Evolutionary conservation across 2,113 vertebrate genomes (phyloP).

Genomic region (Spilogale gracilis): DNA sequence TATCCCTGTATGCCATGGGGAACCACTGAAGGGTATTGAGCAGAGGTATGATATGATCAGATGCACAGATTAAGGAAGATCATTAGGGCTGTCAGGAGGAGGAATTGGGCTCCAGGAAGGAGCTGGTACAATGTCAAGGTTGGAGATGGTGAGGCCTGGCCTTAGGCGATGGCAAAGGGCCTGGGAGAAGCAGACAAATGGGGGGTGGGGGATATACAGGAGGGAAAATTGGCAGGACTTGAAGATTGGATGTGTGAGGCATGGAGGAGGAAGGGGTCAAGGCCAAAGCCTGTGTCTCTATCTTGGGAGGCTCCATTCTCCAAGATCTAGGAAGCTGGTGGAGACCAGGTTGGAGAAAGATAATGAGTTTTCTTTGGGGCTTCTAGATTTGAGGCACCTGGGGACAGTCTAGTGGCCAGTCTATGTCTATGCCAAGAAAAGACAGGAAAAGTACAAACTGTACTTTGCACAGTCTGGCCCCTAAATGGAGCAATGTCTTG

Average conservation of each 20-base stretch:
- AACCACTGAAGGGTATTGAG: background rate
- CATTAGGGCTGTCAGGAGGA: background rate
- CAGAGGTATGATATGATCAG: background rate
- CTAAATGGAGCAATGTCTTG: background rate
- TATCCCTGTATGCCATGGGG: background rate
- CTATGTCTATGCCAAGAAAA: rapidly evolving
- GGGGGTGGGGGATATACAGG: background rate
- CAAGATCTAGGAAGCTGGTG: background rate
- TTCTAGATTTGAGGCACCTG: background rate
- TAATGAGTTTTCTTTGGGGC: background rate
- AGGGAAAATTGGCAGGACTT: background rate
- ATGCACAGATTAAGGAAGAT: background rate
- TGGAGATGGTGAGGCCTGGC: background rate
- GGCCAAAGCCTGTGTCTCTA: background rate
- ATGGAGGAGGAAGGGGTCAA: no score
- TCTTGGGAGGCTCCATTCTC: background rate
- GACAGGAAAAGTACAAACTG: background rate
- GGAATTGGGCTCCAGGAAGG: background rate
- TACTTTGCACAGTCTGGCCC: background rate
- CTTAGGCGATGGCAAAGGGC: no score
- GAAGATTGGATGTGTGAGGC: background rate
- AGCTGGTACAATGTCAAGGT: background rate
- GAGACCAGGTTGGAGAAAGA: background rate
- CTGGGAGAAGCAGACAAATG: background rate
- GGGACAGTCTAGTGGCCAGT: background rate